Base-by-base conservation (phyloP, 2,113 vertebrate species). In the Hiodon tergisus region DNA sequence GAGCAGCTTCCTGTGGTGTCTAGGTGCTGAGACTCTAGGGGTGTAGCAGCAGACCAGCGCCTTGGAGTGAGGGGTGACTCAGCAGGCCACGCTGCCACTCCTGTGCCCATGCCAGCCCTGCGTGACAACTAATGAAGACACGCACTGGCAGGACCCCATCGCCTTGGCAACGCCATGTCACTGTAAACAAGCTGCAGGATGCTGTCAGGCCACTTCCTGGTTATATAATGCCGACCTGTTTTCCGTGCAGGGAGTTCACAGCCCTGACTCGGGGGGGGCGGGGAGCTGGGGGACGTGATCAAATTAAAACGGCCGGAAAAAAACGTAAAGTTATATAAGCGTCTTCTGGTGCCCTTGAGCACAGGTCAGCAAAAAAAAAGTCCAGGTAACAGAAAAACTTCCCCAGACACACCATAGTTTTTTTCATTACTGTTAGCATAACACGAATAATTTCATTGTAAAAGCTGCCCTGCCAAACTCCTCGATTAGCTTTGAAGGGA, bases 181-280 rank as follows among this genome's bases (percentile, higher is more conserved):
- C 81, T 78, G 77, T 85, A 87, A 90, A 88, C 87, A 90, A 87
- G 85, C 88, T 87, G 82, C 89, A 87, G 86, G 87, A 89, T 59
- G 10, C 83, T 89, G 87, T 88, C 87, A 88, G 81, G 83, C 72
- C 78, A 81, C 81, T 85, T 86, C 80, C 80, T 87, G 83, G 79
- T 89, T 89, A 84, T 84, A 87, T 89, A 85, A 88, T 66, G 78
- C 65, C 79, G 81, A 86, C 83, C 82, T 75, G 78, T 80, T 89
- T 87, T 80, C 88, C 86, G 83, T 77, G 78, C 74, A 81, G 67
- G 67, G 66, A 82, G 66, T 77, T 81, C 80, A 79, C 69, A 78
- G 61, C 69, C 76, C 72, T 54, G 6, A 72, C 60, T 82, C 69
- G 76, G 76, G 76, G 76, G 76, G 31, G 31, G 31, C 31, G 31